Evolutionary conservation across 2,888 invertebrate genomes (phyloP).

Genomic region (Leucoptera coffeella): DNA sequence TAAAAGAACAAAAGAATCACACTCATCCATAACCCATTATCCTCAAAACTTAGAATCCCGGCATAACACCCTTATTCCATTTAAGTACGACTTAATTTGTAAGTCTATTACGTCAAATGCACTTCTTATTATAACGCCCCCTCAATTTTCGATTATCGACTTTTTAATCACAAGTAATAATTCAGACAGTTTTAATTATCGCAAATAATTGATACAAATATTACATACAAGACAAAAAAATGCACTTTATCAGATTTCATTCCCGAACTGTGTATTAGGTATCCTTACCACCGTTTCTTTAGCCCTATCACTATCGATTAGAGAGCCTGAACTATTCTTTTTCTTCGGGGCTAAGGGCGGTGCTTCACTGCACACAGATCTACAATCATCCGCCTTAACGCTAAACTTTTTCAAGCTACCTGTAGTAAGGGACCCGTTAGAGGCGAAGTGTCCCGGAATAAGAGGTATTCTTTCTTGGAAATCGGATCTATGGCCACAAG

Average conservation of each 20-base stretch:
- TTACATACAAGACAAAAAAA: too few relatives aligned
- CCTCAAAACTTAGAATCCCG: too few relatives aligned
- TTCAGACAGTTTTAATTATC: too few relatives aligned
- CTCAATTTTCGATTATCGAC: too few relatives aligned
- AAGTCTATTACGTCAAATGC: too few relatives aligned
- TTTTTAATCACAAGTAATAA: too few relatives aligned
- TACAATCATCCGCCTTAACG: slow-evolving; percentile 25
- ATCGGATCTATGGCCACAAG: slow-evolving; percentile 25
- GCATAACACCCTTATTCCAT: too few relatives aligned
- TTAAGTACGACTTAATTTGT: too few relatives aligned
- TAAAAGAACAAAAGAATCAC: too few relatives aligned
- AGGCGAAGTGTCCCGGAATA: slow-evolving; percentile 35
- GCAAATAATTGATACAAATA: too few relatives aligned
- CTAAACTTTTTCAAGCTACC: slow-evolving; percentile 36
- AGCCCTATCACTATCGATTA: slow-evolving; percentile 34
- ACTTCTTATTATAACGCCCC: too few relatives aligned
- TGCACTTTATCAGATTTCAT: slow-evolving; percentile 29
- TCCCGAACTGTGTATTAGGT: slow-evolving; percentile 28
- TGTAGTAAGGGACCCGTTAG: slow-evolving; percentile 36
- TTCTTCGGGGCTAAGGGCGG: slow-evolving; percentile 32
- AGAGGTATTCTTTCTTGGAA: slow-evolving; percentile 35
- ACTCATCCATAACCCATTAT: too few relatives aligned
- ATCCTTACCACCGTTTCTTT: slow-evolving; percentile 39
- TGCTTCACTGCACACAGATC: slow-evolving; percentile 37
- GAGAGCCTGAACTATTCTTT: slow-evolving; percentile 39